A percentile compares a stretch with the other conserved stretches of the same genome.
Evolutionary conservation across 2,888 invertebrate genomes (phyloP).

Genomic region (Tethea ocularis): DNA sequence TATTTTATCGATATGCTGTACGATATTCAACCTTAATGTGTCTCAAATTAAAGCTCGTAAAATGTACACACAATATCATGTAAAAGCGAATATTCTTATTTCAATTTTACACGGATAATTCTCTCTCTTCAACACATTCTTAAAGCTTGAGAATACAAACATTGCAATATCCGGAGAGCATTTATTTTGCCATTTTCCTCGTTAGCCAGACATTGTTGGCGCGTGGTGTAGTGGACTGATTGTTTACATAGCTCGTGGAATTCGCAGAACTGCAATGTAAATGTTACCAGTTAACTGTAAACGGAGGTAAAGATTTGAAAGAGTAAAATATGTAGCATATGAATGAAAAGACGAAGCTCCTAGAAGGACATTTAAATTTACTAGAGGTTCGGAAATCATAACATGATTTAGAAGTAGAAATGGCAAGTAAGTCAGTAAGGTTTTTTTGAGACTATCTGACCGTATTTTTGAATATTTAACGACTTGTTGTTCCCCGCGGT

Average conservation of each 20-base stretch:
- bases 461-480: too few species aligned
- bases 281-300: not conserved
- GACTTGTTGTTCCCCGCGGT: too few species aligned
- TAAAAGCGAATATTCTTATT: too few species aligned
- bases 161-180: not conserved
- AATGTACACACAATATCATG: too few species aligned
- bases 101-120: not conserved
- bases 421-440: too few species aligned
- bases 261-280: not conserved
- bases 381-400: too few species aligned
- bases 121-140: not conserved
- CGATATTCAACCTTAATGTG: too few species aligned
- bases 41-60: too few species aligned
- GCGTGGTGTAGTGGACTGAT: not conserved
- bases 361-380: too few species aligned
- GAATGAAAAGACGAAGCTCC: not conserved
- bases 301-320: not conserved
- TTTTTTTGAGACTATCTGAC: too few species aligned
- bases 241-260: conserved; percentile 2
- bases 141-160: not conserved
- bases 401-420: too few species aligned
- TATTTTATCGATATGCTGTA: too few species aligned
- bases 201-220: not conserved
- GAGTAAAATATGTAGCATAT: not conserved
- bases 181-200: not conserved